phyloP scores from a whole-genome alignment of 2,797 vertebrate species.

The Anguilla marmorata region DNA sequence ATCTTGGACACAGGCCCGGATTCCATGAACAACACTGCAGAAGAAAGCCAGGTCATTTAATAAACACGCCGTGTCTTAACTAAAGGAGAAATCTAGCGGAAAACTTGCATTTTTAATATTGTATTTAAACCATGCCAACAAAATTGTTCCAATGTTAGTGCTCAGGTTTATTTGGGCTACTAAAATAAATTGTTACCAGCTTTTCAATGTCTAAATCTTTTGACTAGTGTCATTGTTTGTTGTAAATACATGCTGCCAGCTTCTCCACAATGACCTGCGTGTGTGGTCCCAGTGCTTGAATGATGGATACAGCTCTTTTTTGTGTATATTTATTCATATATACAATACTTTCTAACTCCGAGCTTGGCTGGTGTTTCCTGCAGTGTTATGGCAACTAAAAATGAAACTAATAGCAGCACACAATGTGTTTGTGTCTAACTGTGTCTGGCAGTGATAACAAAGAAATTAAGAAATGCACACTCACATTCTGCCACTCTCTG shows the following conservation, averaged over 20 bases:
- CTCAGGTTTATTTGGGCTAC: neutral
- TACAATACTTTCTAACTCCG: neutral
- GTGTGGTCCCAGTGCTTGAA: neutral
- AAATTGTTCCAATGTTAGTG: neutral
- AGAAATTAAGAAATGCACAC: neutral
- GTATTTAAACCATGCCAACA: neutral
- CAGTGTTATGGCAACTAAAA: constrained; percentile 20
- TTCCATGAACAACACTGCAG: neutral
- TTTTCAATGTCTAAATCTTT: constrained; percentile 2
- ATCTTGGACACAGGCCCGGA: neutral
- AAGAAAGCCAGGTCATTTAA: neutral
- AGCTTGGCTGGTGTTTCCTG: neutral
- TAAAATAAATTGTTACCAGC: neutral
- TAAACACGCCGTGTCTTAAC: neutral
- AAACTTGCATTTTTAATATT: neutral
- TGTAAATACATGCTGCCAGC: neutral
- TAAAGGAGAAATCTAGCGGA: neutral
- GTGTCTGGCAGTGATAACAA: neutral
- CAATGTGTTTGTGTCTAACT: neutral
- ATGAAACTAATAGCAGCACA: constrained; percentile 1
- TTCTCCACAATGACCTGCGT: neutral
- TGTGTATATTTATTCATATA: neutral
- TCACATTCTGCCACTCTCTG: neutral
- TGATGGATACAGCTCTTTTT: neutral
- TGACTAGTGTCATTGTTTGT: neutral